A percentile compares a stretch with the other conserved stretches of the same genome.
These are phyloP conservation scores for Metellina segmentata DNA, from an alignment of 2,888 invertebrate species.

Conservation along the genomic window DNA sequence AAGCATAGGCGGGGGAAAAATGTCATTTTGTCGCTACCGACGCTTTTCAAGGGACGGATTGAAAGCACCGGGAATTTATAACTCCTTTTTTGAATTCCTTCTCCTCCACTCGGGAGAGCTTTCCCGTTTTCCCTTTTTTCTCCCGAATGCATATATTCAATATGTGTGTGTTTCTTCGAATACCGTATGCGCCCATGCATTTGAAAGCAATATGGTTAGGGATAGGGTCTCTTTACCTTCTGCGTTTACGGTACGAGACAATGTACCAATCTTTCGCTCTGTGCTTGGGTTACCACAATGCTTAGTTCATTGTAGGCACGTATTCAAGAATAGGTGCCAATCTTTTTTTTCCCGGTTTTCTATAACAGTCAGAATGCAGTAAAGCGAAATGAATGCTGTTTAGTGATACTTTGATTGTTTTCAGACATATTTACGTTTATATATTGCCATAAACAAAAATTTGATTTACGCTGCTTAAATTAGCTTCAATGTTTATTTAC, in stretches of 20 bases:
- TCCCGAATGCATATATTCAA: conserved; percentile 46
- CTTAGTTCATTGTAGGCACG: too few species aligned
- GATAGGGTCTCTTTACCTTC: conserved; percentile 14
- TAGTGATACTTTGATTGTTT: too few species aligned
- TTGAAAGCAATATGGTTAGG: conserved; percentile 57
- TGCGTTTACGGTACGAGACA: background rate
- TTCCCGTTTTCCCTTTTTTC: conserved; percentile 42
- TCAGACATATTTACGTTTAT: too few species aligned
- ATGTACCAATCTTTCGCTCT: background rate
- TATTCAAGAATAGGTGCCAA: too few species aligned
- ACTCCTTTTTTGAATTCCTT: conserved; percentile 54
- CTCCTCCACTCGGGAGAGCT: conserved; percentile 26
- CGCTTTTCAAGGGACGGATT: conserved; percentile 51
- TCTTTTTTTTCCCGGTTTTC: too few species aligned
- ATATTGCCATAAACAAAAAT: too few species aligned
- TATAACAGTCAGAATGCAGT: too few species aligned
- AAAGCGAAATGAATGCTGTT: too few species aligned
- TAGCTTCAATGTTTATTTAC: too few species aligned
- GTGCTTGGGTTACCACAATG: too few species aligned
- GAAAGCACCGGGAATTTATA: conserved; percentile 72
- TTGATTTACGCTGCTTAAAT: too few species aligned
- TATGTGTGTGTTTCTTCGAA: conserved; percentile 60
- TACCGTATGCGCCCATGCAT: conserved; percentile 49
- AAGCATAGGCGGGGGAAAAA: conserved; percentile 37
- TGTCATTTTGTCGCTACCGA: conserved; percentile 76